Conservation (phyloP, 2,113 vertebrate species). For the Astur gentilis region DNA sequence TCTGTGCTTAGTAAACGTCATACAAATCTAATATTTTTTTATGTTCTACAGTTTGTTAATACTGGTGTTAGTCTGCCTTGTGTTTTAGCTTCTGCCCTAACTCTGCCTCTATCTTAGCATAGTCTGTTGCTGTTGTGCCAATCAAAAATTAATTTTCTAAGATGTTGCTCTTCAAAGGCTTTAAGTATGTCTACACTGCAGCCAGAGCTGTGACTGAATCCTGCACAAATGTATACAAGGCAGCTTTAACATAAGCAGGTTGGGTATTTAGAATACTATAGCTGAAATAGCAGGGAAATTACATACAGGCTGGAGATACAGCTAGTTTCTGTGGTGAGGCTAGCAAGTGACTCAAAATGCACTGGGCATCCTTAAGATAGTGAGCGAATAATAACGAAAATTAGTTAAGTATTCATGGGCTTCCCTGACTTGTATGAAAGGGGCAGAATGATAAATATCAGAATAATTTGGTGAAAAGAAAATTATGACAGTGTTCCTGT, state of each 20-base stretch:
- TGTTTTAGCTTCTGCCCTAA: not conserved
- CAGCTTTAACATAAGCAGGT: not conserved
- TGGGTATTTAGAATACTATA: not conserved
- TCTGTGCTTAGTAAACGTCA: not conserved
- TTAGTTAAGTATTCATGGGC: not conserved
- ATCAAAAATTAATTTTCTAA: not conserved
- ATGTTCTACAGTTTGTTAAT: not conserved
- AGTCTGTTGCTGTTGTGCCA: not conserved
- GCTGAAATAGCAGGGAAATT: not conserved
- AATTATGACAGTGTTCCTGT: not conserved
- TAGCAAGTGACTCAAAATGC: not conserved
- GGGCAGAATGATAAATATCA: not conserved
- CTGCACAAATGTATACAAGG: not conserved
- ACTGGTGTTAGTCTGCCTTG: not conserved
- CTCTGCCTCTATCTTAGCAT: not conserved
- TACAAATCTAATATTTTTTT: not conserved
- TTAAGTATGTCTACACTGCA: not conserved
- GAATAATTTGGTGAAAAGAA: not conserved
- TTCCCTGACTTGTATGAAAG: not conserved
- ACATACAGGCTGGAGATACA: not conserved
- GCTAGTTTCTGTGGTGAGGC: not conserved
- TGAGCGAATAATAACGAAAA: not conserved
- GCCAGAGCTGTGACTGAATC: not conserved
- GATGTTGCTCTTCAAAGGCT: not conserved
- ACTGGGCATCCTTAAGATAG: not conserved